Evolutionary conservation across 2,113 vertebrate species (phyloP).

Genomic region (Pelobates fuscus): DNA sequence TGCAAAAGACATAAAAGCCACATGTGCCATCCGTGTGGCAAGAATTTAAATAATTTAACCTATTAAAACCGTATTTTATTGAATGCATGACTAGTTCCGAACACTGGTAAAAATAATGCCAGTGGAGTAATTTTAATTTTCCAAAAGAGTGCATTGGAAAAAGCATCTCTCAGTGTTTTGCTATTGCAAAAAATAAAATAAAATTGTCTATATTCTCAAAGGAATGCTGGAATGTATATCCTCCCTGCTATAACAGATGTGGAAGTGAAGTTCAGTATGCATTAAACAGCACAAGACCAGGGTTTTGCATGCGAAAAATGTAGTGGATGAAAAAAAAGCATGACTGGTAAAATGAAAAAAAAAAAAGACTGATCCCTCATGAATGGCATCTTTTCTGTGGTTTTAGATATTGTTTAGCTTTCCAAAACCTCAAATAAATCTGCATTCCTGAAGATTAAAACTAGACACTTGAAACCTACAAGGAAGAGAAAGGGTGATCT

Average conservation of each 20-base stretch:
- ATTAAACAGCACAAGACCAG: not conserved
- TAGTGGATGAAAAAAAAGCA: not conserved
- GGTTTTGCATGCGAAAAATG: not conserved
- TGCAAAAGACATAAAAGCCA: no score
- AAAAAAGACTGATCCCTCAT: not conserved
- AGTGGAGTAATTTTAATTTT: no score
- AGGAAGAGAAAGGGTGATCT: constrained; percentile 28
- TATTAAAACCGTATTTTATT: no score
- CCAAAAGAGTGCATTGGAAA: no score
- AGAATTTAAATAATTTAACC: no score
- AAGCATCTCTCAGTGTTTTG: no score
- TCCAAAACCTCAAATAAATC: constrained; percentile 28
- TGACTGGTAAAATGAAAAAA: not conserved
- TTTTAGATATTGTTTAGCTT: constrained; percentile 16
- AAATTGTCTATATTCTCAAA: no score
- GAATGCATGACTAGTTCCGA: no score
- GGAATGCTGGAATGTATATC: not conserved
- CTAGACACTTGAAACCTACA: constrained; percentile 11
- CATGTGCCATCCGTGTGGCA: no score
- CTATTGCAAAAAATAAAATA: no score
- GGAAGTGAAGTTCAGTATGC: not conserved
- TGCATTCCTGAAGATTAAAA: constrained; percentile 29
- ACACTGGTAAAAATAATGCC: no score
- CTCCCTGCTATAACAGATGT: not conserved
- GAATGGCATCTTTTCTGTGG: constrained; percentile 11